These are phyloP conservation scores for Gobio gobio DNA, from an alignment of 2,113 vertebrate genomes.

Conservation along the genomic window DNA sequence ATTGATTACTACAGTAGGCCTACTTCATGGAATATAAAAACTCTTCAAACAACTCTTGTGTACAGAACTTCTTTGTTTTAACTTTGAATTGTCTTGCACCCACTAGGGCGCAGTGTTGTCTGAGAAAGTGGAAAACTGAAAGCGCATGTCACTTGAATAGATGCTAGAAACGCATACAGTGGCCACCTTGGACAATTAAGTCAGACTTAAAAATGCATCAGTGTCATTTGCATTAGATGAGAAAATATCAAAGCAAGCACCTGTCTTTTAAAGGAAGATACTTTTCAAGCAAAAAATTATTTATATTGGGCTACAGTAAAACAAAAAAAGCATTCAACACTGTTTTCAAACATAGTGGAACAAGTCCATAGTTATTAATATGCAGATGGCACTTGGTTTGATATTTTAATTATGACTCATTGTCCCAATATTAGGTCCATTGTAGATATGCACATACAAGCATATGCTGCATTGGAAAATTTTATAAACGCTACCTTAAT, in stretches of 20 bases:
- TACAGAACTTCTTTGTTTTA: background rate
- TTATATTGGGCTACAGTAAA: background rate
- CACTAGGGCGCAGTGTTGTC: slow-evolving; percentile 51
- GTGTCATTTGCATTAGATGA: background rate
- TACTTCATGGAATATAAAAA: background rate
- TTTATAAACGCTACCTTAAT: background rate
- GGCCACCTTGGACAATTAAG: background rate
- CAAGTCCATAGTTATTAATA: background rate
- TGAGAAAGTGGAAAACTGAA: slow-evolving; percentile 23
- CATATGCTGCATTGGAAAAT: background rate
- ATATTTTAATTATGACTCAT: slow-evolving; percentile 2
- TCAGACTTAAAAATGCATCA: background rate
- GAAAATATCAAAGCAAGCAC: background rate
- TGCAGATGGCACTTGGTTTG: background rate
- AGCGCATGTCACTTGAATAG: background rate
- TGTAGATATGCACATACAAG: background rate
- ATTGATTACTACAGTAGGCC: background rate
- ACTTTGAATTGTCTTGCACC: slow-evolving; percentile 12
- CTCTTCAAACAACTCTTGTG: background rate
- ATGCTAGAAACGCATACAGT: background rate
- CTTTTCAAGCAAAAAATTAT: background rate
- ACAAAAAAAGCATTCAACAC: background rate
- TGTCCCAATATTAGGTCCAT: background rate
- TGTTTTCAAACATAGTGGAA: background rate
- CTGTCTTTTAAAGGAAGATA: background rate